Evolutionary conservation across 2,888 invertebrate species (phyloP).

Genomic region (Glyphotaelius pellucidus): DNA sequence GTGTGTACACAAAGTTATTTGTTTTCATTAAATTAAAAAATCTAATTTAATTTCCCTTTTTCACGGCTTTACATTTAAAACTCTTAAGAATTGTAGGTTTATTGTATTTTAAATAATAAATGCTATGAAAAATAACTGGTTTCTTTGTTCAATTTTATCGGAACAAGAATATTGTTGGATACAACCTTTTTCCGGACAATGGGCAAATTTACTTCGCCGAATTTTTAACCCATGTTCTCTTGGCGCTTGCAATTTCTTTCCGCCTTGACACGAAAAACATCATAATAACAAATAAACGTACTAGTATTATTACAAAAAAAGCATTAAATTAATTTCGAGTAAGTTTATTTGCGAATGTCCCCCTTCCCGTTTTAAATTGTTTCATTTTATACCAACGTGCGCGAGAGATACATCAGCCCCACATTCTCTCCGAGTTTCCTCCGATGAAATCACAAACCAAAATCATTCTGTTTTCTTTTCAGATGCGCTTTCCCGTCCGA

Average conservation of each 20-base stretch:
- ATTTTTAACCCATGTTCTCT: neutral
- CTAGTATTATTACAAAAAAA: neutral
- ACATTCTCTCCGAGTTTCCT: neutral
- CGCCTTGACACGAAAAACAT: neutral
- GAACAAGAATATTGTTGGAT: too few relatives aligned
- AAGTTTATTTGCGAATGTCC: neutral
- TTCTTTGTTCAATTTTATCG: too few relatives aligned
- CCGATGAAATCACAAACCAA: neutral
- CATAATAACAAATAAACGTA: neutral
- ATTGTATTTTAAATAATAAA: too few relatives aligned
- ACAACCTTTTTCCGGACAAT: too few relatives aligned
- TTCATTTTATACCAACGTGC: neutral
- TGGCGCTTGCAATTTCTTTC: neutral
- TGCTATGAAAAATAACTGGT: too few relatives aligned
- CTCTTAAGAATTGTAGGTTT: too few relatives aligned
- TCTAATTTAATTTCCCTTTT: too few relatives aligned
- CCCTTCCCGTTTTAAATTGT: neutral
- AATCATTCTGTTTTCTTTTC: conserved; percentile 14
- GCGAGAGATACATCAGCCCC: neutral
- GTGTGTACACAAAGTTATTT: too few relatives aligned
- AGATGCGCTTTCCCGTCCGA: conserved; percentile 22
- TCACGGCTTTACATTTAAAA: too few relatives aligned
- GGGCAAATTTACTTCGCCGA: neutral
- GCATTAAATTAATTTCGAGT: neutral
- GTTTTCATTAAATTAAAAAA: too few relatives aligned